Evolutionary conservation across 2,888 invertebrate species (phyloP).

Genomic region (Eupelmus urozonus): DNA sequence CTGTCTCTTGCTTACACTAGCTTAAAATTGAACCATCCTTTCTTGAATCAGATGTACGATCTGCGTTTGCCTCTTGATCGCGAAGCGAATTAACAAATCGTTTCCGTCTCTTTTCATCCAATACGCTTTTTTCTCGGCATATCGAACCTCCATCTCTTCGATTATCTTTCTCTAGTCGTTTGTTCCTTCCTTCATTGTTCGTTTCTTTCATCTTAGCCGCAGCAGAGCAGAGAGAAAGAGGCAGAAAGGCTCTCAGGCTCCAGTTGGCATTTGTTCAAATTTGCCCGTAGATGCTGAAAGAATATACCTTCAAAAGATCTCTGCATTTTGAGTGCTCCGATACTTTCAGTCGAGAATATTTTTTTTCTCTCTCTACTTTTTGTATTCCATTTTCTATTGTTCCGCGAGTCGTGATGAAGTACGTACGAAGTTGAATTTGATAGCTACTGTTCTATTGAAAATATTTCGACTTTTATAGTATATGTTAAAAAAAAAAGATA

Average conservation of each 20-base stretch:
- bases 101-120: not conserved
- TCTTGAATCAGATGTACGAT: not conserved
- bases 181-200: constrained; percentile 3
- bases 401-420: not conserved
- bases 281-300: constrained; percentile 28
- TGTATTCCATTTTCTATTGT: not conserved
- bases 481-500: no score
- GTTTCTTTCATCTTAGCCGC: not conserved
- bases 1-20: not conserved
- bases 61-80: not conserved
- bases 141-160: not conserved
- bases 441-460: no score
- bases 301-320: constrained; percentile 31
- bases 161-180: not conserved
- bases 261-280: constrained; percentile 63
- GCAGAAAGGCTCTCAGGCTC: constrained; percentile 40
- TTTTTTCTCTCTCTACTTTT: constrained; percentile 1
- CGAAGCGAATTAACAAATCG: not conserved
- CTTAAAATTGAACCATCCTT: not conserved
- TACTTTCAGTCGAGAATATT: constrained; percentile 31
- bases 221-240: not conserved
- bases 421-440: no score
- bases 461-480: no score
- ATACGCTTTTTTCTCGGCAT: not conserved
- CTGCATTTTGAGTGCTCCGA: constrained; percentile 42